Evolutionary conservation across 2,888 invertebrate species (phyloP), one percentile per base, ranked within the genome.

Genomic region (Caenorhabditis doughertyi): DNA sequence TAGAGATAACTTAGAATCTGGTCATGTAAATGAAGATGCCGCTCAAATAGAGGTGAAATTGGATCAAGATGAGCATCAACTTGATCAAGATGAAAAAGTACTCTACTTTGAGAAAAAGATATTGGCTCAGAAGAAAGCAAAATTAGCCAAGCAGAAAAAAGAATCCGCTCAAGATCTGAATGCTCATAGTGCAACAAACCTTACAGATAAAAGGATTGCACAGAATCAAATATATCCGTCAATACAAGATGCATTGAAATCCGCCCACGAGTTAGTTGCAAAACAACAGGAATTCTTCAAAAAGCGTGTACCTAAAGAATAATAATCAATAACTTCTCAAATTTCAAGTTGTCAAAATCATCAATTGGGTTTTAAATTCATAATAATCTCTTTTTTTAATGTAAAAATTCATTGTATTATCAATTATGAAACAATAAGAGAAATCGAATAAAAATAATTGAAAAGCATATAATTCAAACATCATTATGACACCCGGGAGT

Each of bases 181-280:
- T n/a, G n/a, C n/a, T n/a, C n/a, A 58, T 2, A 39, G 32, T 13
- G 8, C 2, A 32, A 56, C 3, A 13, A 32, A 11, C 4, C 9
- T 39, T 5, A 39, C n/a, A 8, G 0, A 27, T 18, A 55, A 27
- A n/a, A 1, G 18, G 16, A 74, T 83, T 5, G 56, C 67, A 13
- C 55, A 51, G 9, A 35, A 51, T 39, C 85, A 85, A 44, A 71
- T 85, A 16, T 85, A 83, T 53, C 85, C 85, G 9, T 77, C 85
- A 18, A 83, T 84, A 42, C 76, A 74, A 53, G 80, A 84, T 56
- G 85, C 85, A 3, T 27, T 85, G 47, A 64, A 72, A 13, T 42
- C 76, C 27, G 83, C 83, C 42, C 60, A 71, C 47, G 65, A 65
- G 32, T 44, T 81, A n/a, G 64, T 71, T 11, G 51, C 49, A 9